Evolutionary conservation across 2,113 vertebrate genomes (phyloP).

Genomic region (human (Homo sapiens)): DNA sequence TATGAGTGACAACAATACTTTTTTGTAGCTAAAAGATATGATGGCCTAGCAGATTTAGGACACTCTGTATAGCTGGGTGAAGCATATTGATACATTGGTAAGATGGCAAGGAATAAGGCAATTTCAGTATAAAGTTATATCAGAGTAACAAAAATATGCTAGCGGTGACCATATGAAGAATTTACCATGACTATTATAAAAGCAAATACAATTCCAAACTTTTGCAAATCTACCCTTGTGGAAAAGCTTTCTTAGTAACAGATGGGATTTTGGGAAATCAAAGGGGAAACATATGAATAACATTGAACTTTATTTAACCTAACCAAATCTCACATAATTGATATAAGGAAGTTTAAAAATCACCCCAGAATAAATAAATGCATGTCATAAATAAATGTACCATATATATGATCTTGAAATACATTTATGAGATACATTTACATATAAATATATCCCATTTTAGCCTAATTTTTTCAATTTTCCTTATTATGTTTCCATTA

Average conservation of each 20-base stretch:
- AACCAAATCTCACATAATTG: slow-evolving; percentile 9
- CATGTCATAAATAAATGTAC: background rate
- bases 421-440: too few species aligned
- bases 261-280: background rate
- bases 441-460: background rate
- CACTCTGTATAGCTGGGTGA: background rate
- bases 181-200: background rate
- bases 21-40: background rate
- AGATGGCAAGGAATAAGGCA: background rate
- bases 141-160: background rate
- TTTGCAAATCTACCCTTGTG: background rate
- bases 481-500: slow-evolving; percentile 28
- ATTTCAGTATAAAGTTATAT: background rate
- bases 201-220: background rate
- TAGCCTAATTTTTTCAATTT: slow-evolving; percentile 31
- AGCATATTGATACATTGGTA: background rate
- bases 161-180: background rate
- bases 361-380: slow-evolving; percentile 24
- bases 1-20: background rate
- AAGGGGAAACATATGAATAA: background rate
- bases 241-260: background rate
- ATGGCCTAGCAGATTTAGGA: background rate
- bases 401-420: too few species aligned
- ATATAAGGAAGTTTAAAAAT: background rate
- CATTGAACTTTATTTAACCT: background rate